Percentiles rank a stretch among this genome's conserved stretches.
Conservation (phyloP, 2,888 invertebrate genomes). For the Drosophila mimica region DNA sequence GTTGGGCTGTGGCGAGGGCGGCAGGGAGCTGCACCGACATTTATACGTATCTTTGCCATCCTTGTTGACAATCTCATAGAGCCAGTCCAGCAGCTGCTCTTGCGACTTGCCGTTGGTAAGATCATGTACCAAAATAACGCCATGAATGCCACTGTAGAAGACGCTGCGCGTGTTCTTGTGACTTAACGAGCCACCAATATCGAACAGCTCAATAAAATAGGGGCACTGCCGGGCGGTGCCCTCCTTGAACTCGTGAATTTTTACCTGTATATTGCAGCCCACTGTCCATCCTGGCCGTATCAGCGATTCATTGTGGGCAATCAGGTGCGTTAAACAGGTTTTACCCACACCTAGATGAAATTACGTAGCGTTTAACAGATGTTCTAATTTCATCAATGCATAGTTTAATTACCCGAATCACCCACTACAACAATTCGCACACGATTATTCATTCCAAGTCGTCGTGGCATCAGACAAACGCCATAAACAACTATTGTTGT, state of each 20-base stretch:
- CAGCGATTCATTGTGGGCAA: slow-evolving; percentile 94
- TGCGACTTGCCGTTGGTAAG: slow-evolving; percentile 98
- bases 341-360: slow-evolving; percentile 94
- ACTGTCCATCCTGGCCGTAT: slow-evolving; percentile 97
- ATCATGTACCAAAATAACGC: slow-evolving; percentile 98
- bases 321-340: slow-evolving; percentile 96
- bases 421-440: slow-evolving; percentile 96
- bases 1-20: slow-evolving; percentile 37
- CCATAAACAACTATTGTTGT: background rate
- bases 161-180: slow-evolving; percentile 97
- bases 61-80: slow-evolving; percentile 94
- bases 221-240: slow-evolving; percentile 96
- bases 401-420: slow-evolving; percentile 90
- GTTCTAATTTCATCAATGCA: background rate
- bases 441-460: slow-evolving; percentile 59
- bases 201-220: slow-evolving; percentile 98
- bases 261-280: slow-evolving; percentile 97
- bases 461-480: slow-evolving; percentile 26
- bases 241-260: slow-evolving; percentile 97
- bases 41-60: slow-evolving; percentile 86
- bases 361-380: slow-evolving; percentile 52
- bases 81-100: slow-evolving; percentile 96
- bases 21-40: slow-evolving; percentile 36
- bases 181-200: slow-evolving; percentile 97
- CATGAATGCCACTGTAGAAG: slow-evolving; percentile 97